Conservation (phyloP, 2,113 vertebrate species). For the Panurus biarmicus region DNA sequence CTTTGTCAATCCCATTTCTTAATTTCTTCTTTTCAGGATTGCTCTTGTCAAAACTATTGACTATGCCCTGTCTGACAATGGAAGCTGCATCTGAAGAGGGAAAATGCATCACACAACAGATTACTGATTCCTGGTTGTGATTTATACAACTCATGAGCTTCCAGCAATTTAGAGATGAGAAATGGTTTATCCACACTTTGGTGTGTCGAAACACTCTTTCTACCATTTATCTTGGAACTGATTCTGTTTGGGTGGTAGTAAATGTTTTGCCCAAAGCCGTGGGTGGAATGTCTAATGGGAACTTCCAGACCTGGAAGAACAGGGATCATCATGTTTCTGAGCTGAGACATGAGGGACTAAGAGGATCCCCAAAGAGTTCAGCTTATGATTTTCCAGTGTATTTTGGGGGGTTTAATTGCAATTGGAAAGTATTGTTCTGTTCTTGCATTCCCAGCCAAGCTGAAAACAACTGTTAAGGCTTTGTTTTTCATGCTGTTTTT, state of each 20-base stretch:
- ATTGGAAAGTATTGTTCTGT: background rate
- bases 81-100: background rate
- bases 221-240: slow-evolving; percentile 6
- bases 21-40: background rate
- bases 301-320: background rate
- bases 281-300: slow-evolving; percentile 13
- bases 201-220: slow-evolving; percentile 12
- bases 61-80: background rate
- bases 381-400: background rate
- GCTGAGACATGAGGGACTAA: background rate
- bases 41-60: background rate
- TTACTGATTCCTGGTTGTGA: background rate
- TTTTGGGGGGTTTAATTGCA: background rate
- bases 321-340: background rate
- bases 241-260: slow-evolving; percentile 18
- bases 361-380: background rate
- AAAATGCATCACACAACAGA: background rate
- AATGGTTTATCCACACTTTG: slow-evolving; percentile 42
- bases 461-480: background rate
- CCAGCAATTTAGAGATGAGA: slow-evolving; percentile 41
- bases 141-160: slow-evolving; percentile 14
- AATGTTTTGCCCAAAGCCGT: background rate
- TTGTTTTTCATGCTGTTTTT: background rate
- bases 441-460: background rate
- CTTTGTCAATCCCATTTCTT: background rate